Conservation (phyloP, 2,888 invertebrate species). For the Chaitophorus viminalis region DNA sequence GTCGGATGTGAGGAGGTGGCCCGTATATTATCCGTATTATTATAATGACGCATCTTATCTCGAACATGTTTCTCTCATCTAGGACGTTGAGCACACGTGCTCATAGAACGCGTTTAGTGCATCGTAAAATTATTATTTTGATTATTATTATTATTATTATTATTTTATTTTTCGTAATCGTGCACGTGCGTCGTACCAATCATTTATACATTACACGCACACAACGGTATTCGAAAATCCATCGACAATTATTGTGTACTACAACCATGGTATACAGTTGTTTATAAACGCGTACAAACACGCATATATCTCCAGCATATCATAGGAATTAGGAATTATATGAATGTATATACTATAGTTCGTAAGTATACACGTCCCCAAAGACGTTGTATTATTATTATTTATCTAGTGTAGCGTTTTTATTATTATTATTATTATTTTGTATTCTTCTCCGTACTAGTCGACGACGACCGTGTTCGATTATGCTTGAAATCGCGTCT, state of each 20-base stretch:
- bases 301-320: neutral
- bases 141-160: neutral
- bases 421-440: neutral
- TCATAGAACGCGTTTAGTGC: neutral
- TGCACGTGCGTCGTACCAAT: constrained; percentile 19
- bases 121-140: neutral
- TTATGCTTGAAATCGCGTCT: constrained; percentile 43
- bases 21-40: neutral
- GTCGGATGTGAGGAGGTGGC: neutral
- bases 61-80: neutral
- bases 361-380: neutral
- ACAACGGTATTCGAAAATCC: constrained; percentile 13
- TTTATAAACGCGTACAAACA: neutral
- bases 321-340: no score
- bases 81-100: constrained; percentile 19
- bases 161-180: constrained; percentile 14
- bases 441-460: neutral
- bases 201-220: neutral
- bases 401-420: neutral
- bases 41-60: constrained; percentile 3
- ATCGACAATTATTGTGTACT: neutral
- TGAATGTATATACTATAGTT: no score
- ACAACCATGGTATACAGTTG: neutral
- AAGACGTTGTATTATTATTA: neutral
- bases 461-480: neutral